These are phyloP conservation scores for Dexiosoma caninum DNA, from an alignment of 2,888 invertebrate genomes.

Conservation along the genomic window DNA sequence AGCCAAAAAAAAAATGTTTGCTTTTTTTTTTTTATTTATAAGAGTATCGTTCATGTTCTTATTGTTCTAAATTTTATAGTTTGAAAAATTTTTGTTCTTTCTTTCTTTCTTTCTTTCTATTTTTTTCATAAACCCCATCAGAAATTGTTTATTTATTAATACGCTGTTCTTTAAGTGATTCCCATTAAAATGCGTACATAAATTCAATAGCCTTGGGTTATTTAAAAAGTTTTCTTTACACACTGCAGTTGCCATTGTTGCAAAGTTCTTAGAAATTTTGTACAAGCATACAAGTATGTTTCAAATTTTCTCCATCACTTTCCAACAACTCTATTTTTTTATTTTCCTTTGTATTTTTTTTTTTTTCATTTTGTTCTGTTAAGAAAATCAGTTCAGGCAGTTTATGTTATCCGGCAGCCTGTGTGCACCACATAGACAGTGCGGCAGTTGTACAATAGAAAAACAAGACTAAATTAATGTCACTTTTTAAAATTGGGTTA, in stretches of 20 bases:
- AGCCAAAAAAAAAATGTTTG: no score
- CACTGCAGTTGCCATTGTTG: not conserved
- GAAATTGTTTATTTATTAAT: not conserved
- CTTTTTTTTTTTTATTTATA: no score
- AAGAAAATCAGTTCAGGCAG: conserved; percentile 13
- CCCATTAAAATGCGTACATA: conserved; percentile 17
- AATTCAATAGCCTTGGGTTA: conserved; percentile 26
- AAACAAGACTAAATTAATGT: conserved; percentile 47
- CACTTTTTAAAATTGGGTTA: conserved; percentile 39
- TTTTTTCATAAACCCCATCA: no score
- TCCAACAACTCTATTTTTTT: conserved; percentile 13
- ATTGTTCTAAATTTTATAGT: no score
- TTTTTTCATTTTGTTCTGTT: no score
- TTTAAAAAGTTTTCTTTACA: not conserved
- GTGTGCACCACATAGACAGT: not conserved
- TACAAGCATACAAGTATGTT: not conserved
- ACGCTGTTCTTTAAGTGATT: not conserved
- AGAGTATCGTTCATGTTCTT: no score
- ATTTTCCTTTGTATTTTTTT: no score
- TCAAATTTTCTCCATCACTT: conserved; percentile 19
- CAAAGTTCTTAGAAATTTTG: not conserved
- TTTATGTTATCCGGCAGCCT: not conserved
- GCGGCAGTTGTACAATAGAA: not conserved
- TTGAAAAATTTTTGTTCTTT: no score
- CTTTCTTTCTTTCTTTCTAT: not conserved